phyloP scores from a whole-genome alignment of 2,113 vertebrate species.

The Oncorhynchus tshawytscha region DNA sequence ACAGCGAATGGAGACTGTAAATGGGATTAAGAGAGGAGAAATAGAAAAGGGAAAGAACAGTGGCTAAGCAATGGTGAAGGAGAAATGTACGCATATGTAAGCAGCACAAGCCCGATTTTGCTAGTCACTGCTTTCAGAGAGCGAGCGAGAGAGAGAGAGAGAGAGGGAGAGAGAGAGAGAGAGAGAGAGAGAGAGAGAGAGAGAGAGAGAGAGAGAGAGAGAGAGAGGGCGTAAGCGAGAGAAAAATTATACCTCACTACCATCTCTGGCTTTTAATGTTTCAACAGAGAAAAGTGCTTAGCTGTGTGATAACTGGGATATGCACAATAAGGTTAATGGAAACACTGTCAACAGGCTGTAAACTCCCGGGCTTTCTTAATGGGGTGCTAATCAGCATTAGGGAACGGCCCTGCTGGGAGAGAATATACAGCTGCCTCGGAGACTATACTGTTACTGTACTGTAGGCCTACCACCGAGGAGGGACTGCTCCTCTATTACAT shows the following conservation, averaged over 20 bases:
- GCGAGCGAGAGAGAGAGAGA: not conserved
- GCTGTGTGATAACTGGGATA: too few relatives aligned
- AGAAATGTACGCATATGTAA: conserved; percentile 21
- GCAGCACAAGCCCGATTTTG: conserved; percentile 29
- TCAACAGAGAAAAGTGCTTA: too few relatives aligned
- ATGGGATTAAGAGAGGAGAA: conserved; percentile 51
- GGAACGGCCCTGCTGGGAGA: conserved; percentile 8
- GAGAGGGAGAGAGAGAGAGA: not conserved
- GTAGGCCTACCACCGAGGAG: not conserved
- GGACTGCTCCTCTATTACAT: not conserved
- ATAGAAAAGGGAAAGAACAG: conserved; percentile 37
- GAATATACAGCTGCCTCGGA: conserved; percentile 46
- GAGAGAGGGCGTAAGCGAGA: not conserved
- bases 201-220: not conserved
- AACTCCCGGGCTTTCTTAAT: too few relatives aligned
- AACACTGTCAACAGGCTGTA: too few relatives aligned
- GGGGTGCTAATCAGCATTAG: too few relatives aligned
- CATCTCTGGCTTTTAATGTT: too few relatives aligned
- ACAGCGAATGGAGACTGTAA: conserved; percentile 42
- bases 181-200: not conserved
- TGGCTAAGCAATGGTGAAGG: conserved; percentile 30
- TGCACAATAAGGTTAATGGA: too few relatives aligned
- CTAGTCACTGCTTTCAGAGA: not conserved
- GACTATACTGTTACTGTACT: conserved; percentile 22
- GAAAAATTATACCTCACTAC: not conserved